Percentiles rank a stretch among this genome's conserved stretches.
Conservation (phyloP, 2,888 invertebrate genomes). For the Torymus texanus region DNA sequence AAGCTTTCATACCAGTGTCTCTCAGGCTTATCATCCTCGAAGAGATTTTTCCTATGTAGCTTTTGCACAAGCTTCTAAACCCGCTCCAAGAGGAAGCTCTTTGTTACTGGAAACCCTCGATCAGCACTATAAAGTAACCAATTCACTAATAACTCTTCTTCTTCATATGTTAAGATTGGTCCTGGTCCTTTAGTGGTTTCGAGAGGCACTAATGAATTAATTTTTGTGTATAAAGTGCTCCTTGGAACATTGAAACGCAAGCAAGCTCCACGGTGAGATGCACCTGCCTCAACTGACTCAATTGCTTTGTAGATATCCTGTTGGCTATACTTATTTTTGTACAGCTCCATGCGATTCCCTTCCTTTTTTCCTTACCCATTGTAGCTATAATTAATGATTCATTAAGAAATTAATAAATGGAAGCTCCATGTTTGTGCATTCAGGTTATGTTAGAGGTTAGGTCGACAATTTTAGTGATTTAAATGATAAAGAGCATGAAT, state of each 20-base stretch:
- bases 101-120: slow-evolving; percentile 55
- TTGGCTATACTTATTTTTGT: slow-evolving; percentile 12
- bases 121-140: slow-evolving; percentile 21
- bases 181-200: slow-evolving; percentile 23
- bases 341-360: slow-evolving; percentile 1
- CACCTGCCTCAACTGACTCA: slow-evolving; percentile 18
- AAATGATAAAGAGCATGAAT: no score
- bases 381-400: no score
- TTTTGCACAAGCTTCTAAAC: slow-evolving; percentile 61
- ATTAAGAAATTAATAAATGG: no score
- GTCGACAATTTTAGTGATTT: no score
- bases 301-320: slow-evolving; percentile 27
- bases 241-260: slow-evolving; percentile 23
- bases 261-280: slow-evolving; percentile 14
- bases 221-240: slow-evolving; percentile 38
- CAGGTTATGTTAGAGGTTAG: no score
- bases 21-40: slow-evolving; percentile 66
- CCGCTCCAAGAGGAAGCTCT: slow-evolving; percentile 64
- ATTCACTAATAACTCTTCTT: slow-evolving; percentile 41
- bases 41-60: slow-evolving; percentile 57
- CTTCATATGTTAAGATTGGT: slow-evolving; percentile 36
- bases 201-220: slow-evolving; percentile 10
- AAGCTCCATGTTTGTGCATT: no score
- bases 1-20: slow-evolving; percentile 68
- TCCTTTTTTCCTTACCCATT: slow-evolving; percentile 3